Conservation (phyloP, 2,888 invertebrate genomes). For the Rotaria macrura region DNA sequence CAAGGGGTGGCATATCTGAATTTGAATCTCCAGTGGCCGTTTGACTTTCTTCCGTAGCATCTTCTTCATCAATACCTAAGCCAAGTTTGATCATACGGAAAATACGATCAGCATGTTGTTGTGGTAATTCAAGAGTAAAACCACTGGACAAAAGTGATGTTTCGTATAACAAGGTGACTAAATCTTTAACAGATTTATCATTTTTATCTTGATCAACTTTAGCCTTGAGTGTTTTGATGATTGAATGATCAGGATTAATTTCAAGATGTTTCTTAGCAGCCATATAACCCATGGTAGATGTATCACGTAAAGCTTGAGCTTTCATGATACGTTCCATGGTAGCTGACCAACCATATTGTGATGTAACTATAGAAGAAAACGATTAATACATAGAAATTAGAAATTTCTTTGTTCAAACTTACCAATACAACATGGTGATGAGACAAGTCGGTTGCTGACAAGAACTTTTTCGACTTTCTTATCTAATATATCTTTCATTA, state of each 20-base stretch:
- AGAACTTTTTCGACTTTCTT: constrained; percentile 95
- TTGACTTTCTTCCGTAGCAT: constrained; percentile 57
- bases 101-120: constrained; percentile 76
- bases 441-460: constrained; percentile 85
- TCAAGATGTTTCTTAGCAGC: constrained; percentile 97
- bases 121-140: constrained; percentile 84
- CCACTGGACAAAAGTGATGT: constrained; percentile 90
- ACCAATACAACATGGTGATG: constrained; percentile 87
- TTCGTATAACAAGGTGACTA: constrained; percentile 86
- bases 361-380: constrained; percentile 60
- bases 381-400: too few relatives aligned
- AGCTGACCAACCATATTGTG: constrained; percentile 97
- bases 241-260: constrained; percentile 88
- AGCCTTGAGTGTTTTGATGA: constrained; percentile 75
- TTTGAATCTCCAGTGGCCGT: constrained; percentile 37
- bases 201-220: constrained; percentile 89
- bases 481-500: constrained; percentile 83
- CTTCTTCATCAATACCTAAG: constrained; percentile 83
- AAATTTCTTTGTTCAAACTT: neutral
- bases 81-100: constrained; percentile 98
- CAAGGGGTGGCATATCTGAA: constrained; percentile 33
- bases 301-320: constrained; percentile 89
- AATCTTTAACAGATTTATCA: constrained; percentile 93
- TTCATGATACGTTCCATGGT: constrained; percentile 99
- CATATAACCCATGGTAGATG: constrained; percentile 98